Evolutionary conservation across 2,113 vertebrate genomes (phyloP).

Genomic region (Atlantisia rogersi): DNA sequence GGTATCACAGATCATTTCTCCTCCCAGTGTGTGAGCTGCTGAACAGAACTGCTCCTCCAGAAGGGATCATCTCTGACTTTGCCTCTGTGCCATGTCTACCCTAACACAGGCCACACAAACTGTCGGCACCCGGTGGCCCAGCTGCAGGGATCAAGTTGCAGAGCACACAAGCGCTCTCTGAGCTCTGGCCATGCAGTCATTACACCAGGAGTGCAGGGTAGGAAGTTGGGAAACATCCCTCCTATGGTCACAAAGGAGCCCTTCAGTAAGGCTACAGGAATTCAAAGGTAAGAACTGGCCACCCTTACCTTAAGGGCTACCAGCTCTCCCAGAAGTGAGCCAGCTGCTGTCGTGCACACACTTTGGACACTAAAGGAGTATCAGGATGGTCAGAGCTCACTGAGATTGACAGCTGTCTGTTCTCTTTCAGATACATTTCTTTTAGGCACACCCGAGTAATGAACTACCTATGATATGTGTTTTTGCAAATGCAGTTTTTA

Average conservation of each 20-base stretch:
- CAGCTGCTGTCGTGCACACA: not conserved
- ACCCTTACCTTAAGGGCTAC: accelerated
- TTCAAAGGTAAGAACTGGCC: not conserved
- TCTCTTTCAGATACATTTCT: not conserved
- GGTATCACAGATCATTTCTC: not conserved
- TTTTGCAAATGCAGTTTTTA: not conserved
- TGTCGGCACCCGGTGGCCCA: not conserved
- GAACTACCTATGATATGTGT: not conserved
- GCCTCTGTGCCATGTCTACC: accelerated
- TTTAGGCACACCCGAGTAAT: not conserved
- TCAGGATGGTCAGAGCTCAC: not conserved
- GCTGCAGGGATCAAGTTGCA: not conserved
- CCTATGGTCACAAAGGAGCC: not conserved
- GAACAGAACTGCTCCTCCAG: not conserved
- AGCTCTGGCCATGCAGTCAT: not conserved
- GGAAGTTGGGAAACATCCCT: not conserved
- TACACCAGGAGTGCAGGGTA: not conserved
- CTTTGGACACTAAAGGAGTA: not conserved
- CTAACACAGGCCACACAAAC: not conserved
- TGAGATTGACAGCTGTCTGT: not conserved
- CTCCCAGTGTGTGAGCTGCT: not conserved
- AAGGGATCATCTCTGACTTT: not conserved
- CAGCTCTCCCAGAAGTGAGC: not conserved
- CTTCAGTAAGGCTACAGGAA: not conserved
- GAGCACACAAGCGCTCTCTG: not conserved